phyloP scores from a whole-genome alignment of 2,888 invertebrate genomes.

The Pyrochroa serraticornis region DNA sequence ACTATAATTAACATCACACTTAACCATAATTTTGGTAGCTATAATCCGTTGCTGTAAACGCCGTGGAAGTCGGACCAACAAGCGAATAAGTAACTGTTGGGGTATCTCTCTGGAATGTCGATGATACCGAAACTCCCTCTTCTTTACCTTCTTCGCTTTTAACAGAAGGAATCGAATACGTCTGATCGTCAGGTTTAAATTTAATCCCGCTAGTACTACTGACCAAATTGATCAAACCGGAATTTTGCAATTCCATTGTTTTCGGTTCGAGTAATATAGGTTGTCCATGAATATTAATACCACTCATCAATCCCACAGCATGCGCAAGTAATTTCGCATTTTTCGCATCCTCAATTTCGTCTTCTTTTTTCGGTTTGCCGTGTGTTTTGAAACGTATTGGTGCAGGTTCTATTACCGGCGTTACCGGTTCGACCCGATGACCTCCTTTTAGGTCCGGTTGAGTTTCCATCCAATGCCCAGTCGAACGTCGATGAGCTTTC shows the following conservation, averaged over 20 bases:
- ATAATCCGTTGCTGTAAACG: too few relatives aligned
- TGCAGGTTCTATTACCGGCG: constrained; percentile 51
- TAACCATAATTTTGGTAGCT: too few relatives aligned
- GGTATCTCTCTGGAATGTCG: background rate
- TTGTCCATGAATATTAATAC: constrained; percentile 43
- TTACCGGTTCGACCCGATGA: constrained; percentile 56
- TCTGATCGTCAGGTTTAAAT: constrained; percentile 14
- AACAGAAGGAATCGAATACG: constrained; percentile 1
- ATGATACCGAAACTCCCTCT: constrained; percentile 1
- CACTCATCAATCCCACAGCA: constrained; percentile 47
- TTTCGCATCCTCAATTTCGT: constrained; percentile 27
- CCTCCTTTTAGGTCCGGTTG: constrained; percentile 57
- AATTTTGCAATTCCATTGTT: constrained; percentile 45
- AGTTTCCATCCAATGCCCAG: constrained; percentile 64
- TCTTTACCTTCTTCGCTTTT: constrained; percentile 27
- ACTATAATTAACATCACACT: too few relatives aligned
- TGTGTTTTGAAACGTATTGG: constrained; percentile 56
- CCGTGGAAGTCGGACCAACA: too few relatives aligned
- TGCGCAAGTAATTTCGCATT: constrained; percentile 30
- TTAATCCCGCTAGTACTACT: constrained; percentile 18
- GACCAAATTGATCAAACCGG: constrained; percentile 36
- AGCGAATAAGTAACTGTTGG: too few relatives aligned
- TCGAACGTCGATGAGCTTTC: constrained; percentile 67
- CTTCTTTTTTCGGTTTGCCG: constrained; percentile 41
- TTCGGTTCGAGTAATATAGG: constrained; percentile 49